Percentiles rank a stretch among this genome's conserved stretches.
These are phyloP conservation scores for Sylvicola cinctus DNA, from an alignment of 2,888 invertebrate genomes.

Conservation along the genomic window DNA sequence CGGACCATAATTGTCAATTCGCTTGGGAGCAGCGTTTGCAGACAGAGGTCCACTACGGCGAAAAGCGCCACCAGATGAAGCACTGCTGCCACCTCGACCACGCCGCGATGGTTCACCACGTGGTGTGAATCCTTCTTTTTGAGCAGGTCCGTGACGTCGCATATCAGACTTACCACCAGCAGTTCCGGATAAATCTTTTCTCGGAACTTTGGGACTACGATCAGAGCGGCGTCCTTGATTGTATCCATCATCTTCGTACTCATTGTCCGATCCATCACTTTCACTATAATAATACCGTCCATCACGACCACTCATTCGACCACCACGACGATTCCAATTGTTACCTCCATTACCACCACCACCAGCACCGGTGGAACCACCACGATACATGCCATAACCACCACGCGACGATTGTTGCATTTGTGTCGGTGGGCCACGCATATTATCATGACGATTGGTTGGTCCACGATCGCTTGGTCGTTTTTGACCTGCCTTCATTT, in stretches of 20 bases:
- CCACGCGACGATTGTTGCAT: too few species aligned
- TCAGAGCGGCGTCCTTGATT: constrained; percentile 34
- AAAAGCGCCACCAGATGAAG: constrained; percentile 21
- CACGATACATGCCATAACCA: constrained; percentile 10
- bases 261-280: constrained; percentile 48
- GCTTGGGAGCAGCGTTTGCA: constrained; percentile 32
- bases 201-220: constrained; percentile 28
- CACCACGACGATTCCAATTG: constrained; percentile 17
- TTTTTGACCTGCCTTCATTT: constrained; percentile 11
- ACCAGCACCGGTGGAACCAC: constrained; percentile 21
- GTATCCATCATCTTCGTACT: constrained; percentile 32
- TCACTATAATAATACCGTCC: constrained; percentile 30
- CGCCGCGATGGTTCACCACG: constrained; percentile 76
- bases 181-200: constrained; percentile 14
- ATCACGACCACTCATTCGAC: constrained; percentile 23
- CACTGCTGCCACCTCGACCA: constrained; percentile 43
- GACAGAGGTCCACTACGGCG: constrained; percentile 26
- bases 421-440: constrained; percentile 15
- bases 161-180: constrained; percentile 27
- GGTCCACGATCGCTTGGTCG: constrained; percentile 18
- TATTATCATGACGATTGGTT: not conserved
- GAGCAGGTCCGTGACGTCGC: constrained; percentile 3
- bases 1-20: constrained; percentile 60
- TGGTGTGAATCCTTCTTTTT: constrained; percentile 58
- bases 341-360: constrained; percentile 30